Conservation (phyloP, 2,797 vertebrate species). For the Remorina albescens region DNA sequence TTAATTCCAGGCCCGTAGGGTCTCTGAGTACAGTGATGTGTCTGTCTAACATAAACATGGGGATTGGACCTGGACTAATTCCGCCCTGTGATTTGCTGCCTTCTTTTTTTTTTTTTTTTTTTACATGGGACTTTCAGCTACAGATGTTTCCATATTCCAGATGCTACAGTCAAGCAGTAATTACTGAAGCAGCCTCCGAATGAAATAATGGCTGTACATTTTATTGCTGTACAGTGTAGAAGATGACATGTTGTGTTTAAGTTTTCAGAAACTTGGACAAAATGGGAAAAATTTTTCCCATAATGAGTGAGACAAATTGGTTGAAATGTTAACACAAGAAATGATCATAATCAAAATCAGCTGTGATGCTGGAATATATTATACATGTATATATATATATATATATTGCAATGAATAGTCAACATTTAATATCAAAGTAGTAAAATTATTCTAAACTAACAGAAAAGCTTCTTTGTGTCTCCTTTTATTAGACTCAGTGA, state of each 20-base stretch:
- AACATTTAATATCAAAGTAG: not conserved
- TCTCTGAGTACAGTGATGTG: constrained; percentile 63
- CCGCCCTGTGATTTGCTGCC: constrained; percentile 53
- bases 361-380: not conserved
- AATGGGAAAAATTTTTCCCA: not conserved
- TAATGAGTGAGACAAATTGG: constrained; percentile 2
- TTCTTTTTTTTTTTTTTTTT: constrained; percentile 18
- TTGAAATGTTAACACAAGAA: not conserved
- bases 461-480: constrained; percentile 15
- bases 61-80: constrained; percentile 59
- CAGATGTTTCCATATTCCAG: constrained; percentile 74
- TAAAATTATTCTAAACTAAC: not conserved
- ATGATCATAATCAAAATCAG: not conserved
- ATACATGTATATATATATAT: no score
- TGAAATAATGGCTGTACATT: constrained; percentile 54
- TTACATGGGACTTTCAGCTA: constrained; percentile 72
- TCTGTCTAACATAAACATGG: constrained; percentile 67
- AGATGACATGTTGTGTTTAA: constrained; percentile 24
- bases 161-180: constrained; percentile 63
- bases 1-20: constrained; percentile 46
- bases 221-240: constrained; percentile 50
- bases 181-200: constrained; percentile 62
- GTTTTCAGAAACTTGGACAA: constrained; percentile 18
- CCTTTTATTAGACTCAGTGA: constrained; percentile 12
- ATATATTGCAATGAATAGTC: no score